Percentiles rank a stretch among this genome's conserved stretches.
Conservation (phyloP, 2,888 invertebrate species). For the Metellina segmentata region DNA sequence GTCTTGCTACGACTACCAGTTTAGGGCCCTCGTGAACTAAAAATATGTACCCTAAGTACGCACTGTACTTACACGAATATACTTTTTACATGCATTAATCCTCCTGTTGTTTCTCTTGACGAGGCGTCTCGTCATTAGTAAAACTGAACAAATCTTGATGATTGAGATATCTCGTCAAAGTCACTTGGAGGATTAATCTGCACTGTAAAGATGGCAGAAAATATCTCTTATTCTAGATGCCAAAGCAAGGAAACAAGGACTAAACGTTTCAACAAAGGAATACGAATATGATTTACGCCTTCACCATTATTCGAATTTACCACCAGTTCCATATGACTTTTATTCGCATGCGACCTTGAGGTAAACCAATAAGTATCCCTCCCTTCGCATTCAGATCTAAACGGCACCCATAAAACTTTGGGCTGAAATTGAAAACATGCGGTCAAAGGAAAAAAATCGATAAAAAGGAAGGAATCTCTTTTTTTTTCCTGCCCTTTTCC, state of each 20-base stretch:
- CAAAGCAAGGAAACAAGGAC: neutral
- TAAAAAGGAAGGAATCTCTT: neutral
- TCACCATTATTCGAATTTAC: conserved; percentile 32
- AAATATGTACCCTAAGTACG: no score
- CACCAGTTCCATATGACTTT: neutral
- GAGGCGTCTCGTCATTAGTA: no score
- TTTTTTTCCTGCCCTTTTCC: neutral
- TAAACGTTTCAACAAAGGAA: neutral
- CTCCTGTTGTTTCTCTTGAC: no score
- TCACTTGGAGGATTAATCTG: no score
- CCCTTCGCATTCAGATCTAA: conserved; percentile 4
- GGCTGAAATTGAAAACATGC: conserved; percentile 6
- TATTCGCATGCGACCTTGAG: neutral
- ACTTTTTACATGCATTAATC: no score
- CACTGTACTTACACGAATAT: no score
- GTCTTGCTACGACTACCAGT: no score
- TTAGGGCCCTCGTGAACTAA: no score
- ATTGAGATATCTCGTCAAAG: no score
- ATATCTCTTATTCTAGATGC: neutral
- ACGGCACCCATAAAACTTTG: conserved; percentile 11
- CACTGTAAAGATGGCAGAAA: no score
- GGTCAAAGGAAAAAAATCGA: conserved; percentile 2
- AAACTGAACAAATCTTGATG: no score
- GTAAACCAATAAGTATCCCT: conserved; percentile 10
- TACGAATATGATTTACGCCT: conserved; percentile 45